Conservation (phyloP, 2,113 vertebrate species). For the Thymallus thymallus region DNA sequence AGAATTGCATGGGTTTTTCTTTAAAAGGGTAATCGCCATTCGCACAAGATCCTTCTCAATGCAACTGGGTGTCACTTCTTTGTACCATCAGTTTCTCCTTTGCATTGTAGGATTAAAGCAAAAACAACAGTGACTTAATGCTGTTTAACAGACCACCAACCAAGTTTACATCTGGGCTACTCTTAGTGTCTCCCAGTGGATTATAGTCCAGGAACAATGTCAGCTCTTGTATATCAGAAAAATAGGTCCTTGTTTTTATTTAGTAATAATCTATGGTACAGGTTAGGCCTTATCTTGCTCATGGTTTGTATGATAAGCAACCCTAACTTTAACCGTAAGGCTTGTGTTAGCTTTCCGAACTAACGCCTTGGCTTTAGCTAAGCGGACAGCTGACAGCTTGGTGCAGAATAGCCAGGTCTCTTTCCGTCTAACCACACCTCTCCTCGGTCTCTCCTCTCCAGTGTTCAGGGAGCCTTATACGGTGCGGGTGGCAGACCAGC, state of each 20-base stretch:
- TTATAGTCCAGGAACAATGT: not conserved
- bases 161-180: slow-evolving; percentile 22
- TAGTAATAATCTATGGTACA: too few relatives aligned
- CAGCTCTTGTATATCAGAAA: not conserved
- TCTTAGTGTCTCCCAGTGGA: slow-evolving; percentile 2
- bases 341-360: too few relatives aligned
- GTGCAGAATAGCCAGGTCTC: not conserved
- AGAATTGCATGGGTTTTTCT: slow-evolving; percentile 63
- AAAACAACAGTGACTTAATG: slow-evolving; percentile 18
- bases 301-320: too few relatives aligned
- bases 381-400: too few relatives aligned
- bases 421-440: not conserved
- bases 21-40: slow-evolving; percentile 68
- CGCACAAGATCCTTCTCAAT: slow-evolving; percentile 51
- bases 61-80: slow-evolving; percentile 50
- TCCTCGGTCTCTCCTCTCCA: slow-evolving; percentile 29
- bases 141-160: slow-evolving; percentile 41
- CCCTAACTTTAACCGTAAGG: too few relatives aligned
- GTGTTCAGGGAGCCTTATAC: slow-evolving; percentile 99
- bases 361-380: not conserved
- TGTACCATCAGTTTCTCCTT: slow-evolving; percentile 21
- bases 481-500: slow-evolving; percentile 98
- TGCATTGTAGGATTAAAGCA: not conserved
- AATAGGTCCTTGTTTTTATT: too few relatives aligned
- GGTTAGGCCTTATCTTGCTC: too few relatives aligned